phyloP scores from a whole-genome alignment of 2,797 vertebrate species.

The Chelon auratus region DNA sequence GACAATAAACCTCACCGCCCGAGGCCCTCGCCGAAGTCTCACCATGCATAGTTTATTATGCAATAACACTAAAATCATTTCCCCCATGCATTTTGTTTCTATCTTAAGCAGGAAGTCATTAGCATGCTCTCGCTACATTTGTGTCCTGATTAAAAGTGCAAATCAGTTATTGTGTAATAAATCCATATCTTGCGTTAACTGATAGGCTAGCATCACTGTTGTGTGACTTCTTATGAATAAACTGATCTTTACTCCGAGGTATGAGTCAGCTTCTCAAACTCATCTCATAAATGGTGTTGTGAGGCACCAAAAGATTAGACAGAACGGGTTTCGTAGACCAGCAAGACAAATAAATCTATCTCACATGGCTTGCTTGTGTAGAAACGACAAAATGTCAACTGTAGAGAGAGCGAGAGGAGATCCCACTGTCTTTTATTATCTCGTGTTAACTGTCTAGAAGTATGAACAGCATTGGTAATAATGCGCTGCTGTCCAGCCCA shows the following conservation, averaged over 20 bases:
- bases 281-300: slow-evolving; percentile 56
- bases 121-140: slow-evolving; percentile 21
- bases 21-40: too few species aligned
- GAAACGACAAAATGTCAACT: slow-evolving; percentile 64
- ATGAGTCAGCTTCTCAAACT: slow-evolving; percentile 42
- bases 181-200: slow-evolving; percentile 8
- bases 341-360: slow-evolving; percentile 48
- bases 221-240: slow-evolving; percentile 37
- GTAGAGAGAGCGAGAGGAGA: slow-evolving; percentile 38
- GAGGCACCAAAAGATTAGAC: slow-evolving; percentile 54
- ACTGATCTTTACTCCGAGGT: slow-evolving; percentile 20
- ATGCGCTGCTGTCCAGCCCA: slow-evolving; percentile 60
- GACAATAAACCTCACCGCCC: too few species aligned
- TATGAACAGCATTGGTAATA: slow-evolving; percentile 71
- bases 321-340: slow-evolving; percentile 48
- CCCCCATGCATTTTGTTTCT: slow-evolving; percentile 20
- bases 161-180: slow-evolving; percentile 1
- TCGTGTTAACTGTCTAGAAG: slow-evolving; percentile 66
- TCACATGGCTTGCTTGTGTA: slow-evolving; percentile 60
- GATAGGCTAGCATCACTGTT: slow-evolving; percentile 26
- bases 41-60: too few species aligned
- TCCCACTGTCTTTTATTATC: slow-evolving; percentile 51
- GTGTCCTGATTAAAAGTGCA: slow-evolving; percentile 32
- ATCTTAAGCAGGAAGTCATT: slow-evolving; percentile 32
- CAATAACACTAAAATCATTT: slow-evolving; percentile 14